Conservation (phyloP, 2,888 invertebrate species). For the Saturnia pavonia region DNA sequence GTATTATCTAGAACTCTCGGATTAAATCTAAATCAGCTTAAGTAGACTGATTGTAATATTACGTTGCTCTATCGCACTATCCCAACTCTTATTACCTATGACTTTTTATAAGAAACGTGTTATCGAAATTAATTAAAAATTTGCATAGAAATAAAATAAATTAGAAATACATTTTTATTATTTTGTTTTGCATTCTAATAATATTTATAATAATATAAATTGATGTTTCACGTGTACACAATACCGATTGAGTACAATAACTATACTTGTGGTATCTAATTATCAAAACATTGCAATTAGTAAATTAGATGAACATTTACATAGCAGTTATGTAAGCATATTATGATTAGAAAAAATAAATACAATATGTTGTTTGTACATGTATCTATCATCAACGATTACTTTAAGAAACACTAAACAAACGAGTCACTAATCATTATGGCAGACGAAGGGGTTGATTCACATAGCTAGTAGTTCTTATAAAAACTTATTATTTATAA, state of each 20-base stretch:
- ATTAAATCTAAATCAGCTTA: too few relatives aligned
- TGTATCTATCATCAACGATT: neutral
- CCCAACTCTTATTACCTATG: too few relatives aligned
- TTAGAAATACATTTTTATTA: neutral
- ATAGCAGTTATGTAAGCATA: neutral
- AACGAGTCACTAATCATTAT: neutral
- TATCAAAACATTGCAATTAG: conserved; percentile 6
- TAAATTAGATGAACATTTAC: conserved; percentile 7
- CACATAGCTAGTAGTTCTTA: too few relatives aligned
- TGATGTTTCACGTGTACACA: neutral
- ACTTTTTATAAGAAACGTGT: too few relatives aligned
- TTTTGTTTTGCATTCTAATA: conserved; percentile 1
- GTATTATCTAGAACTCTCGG: too few relatives aligned
- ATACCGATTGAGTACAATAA: neutral
- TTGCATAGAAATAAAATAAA: neutral
- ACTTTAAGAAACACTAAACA: neutral
- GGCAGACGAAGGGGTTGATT: neutral
- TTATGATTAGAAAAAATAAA: neutral
- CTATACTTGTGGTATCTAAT: neutral
- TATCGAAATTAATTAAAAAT: too few relatives aligned
- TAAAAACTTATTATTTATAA: too few relatives aligned
- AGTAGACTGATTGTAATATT: too few relatives aligned
- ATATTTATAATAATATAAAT: neutral
- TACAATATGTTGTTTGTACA: neutral
- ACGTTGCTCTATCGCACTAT: too few relatives aligned